phyloP scores from a whole-genome alignment of 2,888 invertebrate genomes.

The Caenorhabditis zanzibari region DNA sequence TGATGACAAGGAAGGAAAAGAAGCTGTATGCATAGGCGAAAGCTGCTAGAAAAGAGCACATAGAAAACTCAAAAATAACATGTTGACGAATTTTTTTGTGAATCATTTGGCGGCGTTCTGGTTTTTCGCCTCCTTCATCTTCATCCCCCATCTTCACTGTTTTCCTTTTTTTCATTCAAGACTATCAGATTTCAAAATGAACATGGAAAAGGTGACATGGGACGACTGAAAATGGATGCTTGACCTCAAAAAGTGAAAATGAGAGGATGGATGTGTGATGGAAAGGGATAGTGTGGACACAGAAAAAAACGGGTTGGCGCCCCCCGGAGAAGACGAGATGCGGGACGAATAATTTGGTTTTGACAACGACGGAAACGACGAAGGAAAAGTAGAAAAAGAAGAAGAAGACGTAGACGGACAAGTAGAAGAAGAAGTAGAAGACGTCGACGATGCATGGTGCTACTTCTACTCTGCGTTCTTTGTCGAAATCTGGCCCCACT shows the following conservation, averaged over 20 bases:
- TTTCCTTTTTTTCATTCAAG: background rate
- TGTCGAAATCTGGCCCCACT: constrained; percentile 54
- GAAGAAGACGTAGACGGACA: constrained; percentile 15
- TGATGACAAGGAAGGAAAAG: constrained; percentile 23
- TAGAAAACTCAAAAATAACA: constrained; percentile 49
- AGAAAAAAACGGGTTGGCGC: constrained; percentile 55
- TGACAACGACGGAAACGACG: constrained; percentile 41
- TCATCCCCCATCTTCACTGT: background rate
- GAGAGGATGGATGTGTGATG: constrained; percentile 22
- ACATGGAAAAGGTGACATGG: background rate
- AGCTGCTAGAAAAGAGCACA: constrained; percentile 12
- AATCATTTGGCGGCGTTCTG: constrained; percentile 32
- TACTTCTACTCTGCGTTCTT: constrained; percentile 26
- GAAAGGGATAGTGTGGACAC: constrained; percentile 16
- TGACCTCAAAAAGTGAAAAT: constrained; percentile 39
- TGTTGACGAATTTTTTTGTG: constrained; percentile 50
- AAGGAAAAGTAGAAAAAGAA: constrained; percentile 31
- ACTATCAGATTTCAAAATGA: background rate
- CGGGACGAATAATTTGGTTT: constrained; percentile 49
- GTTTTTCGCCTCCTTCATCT: constrained; percentile 6
- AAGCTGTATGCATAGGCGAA: constrained; percentile 22
- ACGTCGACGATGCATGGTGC: constrained; percentile 25
- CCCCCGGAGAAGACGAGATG: constrained; percentile 38
- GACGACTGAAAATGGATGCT: constrained; percentile 25
- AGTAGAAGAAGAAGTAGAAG: constrained; percentile 12